A percentile compares a stretch with the other conserved stretches of the same genome.
These are phyloP conservation scores for Sturnus vulgaris DNA, from an alignment of 2,113 vertebrate genomes.

Conservation along the genomic window DNA sequence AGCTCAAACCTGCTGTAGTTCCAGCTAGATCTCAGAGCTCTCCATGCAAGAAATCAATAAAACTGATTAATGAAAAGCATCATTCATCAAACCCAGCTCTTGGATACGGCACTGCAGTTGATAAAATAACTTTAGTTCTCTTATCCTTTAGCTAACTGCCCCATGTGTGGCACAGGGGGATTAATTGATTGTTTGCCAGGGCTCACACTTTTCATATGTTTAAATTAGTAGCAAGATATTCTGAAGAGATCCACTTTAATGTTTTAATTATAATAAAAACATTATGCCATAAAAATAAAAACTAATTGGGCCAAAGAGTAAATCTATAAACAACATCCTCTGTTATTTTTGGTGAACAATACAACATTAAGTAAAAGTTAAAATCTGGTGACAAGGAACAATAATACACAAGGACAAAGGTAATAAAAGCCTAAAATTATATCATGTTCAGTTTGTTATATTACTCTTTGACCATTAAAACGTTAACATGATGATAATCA, in stretches of 20 bases:
- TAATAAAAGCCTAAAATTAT: slow-evolving; percentile 7
- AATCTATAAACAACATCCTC: background rate
- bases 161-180: background rate
- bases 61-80: slow-evolving; percentile 36
- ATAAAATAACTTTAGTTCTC: slow-evolving; percentile 3
- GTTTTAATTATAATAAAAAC: background rate
- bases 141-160: background rate
- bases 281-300: background rate
- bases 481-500: slow-evolving; percentile 78
- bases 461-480: slow-evolving; percentile 47
- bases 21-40: slow-evolving; percentile 1
- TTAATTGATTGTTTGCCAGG: background rate
- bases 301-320: background rate
- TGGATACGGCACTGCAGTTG: background rate
- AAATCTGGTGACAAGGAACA: background rate
- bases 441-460: slow-evolving; percentile 39
- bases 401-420: background rate
- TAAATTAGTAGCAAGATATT: background rate
- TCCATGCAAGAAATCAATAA: slow-evolving; percentile 39
- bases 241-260: background rate
- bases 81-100: background rate
- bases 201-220: background rate
- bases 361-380: background rate
- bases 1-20: background rate
- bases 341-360: background rate